Conservation (phyloP, 2,797 vertebrate species). For the Lerista edwardsae region DNA sequence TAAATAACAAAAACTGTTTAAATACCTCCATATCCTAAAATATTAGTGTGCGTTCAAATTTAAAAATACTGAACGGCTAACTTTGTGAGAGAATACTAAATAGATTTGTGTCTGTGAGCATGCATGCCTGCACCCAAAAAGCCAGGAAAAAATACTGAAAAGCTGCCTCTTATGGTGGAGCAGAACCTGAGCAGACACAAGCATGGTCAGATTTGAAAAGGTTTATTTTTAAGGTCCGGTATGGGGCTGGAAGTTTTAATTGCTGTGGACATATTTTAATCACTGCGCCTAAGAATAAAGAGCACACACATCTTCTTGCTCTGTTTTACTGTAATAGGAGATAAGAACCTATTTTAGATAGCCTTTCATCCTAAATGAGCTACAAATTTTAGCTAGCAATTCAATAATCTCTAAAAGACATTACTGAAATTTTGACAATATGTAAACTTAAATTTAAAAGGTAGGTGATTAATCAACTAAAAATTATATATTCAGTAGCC, state of each 20-base stretch:
- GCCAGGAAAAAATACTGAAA: not conserved
- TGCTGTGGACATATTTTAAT: not conserved
- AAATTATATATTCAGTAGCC: not conserved
- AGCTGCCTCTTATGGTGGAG: not conserved
- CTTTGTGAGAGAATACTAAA: not conserved
- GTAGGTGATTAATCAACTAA: not conserved
- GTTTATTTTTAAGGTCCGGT: not conserved
- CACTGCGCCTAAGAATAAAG: not conserved
- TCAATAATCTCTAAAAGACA: slow-evolving; percentile 11
- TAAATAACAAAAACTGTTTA: too few relatives aligned
- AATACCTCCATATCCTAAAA: too few relatives aligned
- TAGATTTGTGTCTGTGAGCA: not conserved
- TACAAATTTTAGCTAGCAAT: not conserved
- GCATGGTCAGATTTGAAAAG: not conserved
- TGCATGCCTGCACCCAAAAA: too few relatives aligned
- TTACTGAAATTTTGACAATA: slow-evolving; percentile 9
- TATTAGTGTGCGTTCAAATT: not conserved
- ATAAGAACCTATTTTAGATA: not conserved
- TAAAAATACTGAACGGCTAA: not conserved
- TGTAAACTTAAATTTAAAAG: slow-evolving; percentile 1
- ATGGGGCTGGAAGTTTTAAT: not conserved
- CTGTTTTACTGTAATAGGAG: not conserved
- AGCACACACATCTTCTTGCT: not conserved
- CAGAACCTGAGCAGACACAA: not conserved
- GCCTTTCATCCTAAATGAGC: slow-evolving; percentile 6